Evolutionary conservation across 2,797 vertebrate genomes (phyloP).

Genomic region (Loris lydekkerianus): DNA sequence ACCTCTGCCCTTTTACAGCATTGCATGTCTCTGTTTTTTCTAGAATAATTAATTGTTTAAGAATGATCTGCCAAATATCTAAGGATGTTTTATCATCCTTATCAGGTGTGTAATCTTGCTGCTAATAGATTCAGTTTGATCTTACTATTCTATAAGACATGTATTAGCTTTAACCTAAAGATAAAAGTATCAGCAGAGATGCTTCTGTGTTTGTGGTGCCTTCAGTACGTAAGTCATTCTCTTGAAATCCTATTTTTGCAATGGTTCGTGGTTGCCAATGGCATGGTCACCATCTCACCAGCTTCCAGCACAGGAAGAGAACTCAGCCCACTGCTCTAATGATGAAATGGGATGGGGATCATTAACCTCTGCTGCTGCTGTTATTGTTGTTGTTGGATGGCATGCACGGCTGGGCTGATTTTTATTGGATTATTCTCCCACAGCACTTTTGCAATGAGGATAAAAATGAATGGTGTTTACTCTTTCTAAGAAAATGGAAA

Average conservation of each 20-base stretch:
- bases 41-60: not conserved
- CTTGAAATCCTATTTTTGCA: not conserved
- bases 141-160: not conserved
- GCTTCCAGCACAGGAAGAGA: not conserved
- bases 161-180: not conserved
- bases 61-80: not conserved
- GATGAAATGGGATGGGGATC: not conserved
- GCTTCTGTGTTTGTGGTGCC: not conserved
- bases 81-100: not conserved
- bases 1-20: constrained; percentile 54
- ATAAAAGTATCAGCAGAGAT: not conserved
- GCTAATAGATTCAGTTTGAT: not conserved
- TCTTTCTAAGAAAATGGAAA: not conserved
- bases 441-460: not conserved
- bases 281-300: not conserved
- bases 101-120: not conserved
- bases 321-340: not conserved
- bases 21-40: not conserved
- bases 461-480: not conserved
- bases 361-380: not conserved
- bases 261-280: not conserved
- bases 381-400: not conserved
- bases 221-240: not conserved
- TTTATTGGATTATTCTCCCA: not conserved
- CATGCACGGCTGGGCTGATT: not conserved